phyloP scores from a whole-genome alignment of 2,113 vertebrate species.

The Corythoichthys haematopterus region DNA sequence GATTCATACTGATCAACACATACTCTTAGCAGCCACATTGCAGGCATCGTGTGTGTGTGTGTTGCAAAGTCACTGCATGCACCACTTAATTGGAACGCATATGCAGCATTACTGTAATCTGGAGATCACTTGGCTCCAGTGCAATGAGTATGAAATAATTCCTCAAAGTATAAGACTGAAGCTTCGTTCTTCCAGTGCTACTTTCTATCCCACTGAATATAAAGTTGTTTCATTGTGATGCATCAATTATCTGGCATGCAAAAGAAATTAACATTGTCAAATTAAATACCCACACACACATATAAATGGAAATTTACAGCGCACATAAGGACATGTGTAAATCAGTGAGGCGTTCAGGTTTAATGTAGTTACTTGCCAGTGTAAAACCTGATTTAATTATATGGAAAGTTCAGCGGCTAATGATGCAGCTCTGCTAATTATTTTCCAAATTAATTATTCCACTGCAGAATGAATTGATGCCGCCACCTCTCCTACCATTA shows the following conservation, averaged over 20 bases:
- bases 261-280: constrained; percentile 4
- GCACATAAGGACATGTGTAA: constrained; percentile 3
- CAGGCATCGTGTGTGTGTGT: constrained; percentile 18
- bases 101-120: constrained; percentile 61
- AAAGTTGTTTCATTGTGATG: constrained; percentile 2
- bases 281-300: neutral
- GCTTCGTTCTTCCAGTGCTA: constrained; percentile 44
- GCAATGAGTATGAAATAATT: constrained; percentile 44
- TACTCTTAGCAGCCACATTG: constrained; percentile 5
- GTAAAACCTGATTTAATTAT: constrained; percentile 43
- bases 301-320: neutral
- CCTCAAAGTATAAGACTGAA: constrained; percentile 21
- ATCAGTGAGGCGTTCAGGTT: constrained; percentile 8
- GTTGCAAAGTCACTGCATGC: constrained; percentile 54
- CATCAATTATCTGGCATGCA: neutral
- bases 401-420: constrained; percentile 36
- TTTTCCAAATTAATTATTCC: constrained; percentile 40
- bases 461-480: constrained; percentile 11
- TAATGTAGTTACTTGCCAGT: constrained; percentile 18
- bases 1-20: constrained; percentile 50
- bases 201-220: constrained; percentile 28
- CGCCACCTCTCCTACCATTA: constrained; percentile 16
- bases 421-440: constrained; percentile 23
- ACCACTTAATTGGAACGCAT: constrained; percentile 55
- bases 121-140: constrained; percentile 54